phyloP scores from a whole-genome alignment of 2,113 vertebrate genomes.

The human region GRCh38 chr7:89684501-89685000 shows the following conservation, averaged over 20 bases:
- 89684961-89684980: conserved; percentile 64
- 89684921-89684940: conserved; percentile 66
- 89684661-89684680: conserved; percentile 69
- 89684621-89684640: conserved; percentile 73
- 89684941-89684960: conserved; percentile 71
- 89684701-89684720: conserved; percentile 79
- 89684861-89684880: neutral
- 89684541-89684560: conserved; percentile 48
- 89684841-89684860: conserved; percentile 37
- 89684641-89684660: conserved; percentile 71
- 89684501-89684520: conserved; percentile 54
- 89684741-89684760: conserved; percentile 65
- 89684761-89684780: conserved; percentile 59
- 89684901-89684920: conserved; percentile 69
- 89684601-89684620: conserved; percentile 68
- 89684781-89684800: conserved; percentile 50
- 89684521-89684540: conserved; percentile 39
- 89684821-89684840: neutral
- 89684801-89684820: conserved; percentile 58
- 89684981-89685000: conserved; percentile 7
- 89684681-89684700: conserved; percentile 67
- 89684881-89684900: conserved; percentile 46
- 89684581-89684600: conserved; percentile 52
- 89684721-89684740: conserved; percentile 48
- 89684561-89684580: conserved; percentile 38